These are phyloP conservation scores for Caenorhabditis zanzibari DNA, from an alignment of 2,888 invertebrate genomes.

Conservation along the genomic window DNA sequence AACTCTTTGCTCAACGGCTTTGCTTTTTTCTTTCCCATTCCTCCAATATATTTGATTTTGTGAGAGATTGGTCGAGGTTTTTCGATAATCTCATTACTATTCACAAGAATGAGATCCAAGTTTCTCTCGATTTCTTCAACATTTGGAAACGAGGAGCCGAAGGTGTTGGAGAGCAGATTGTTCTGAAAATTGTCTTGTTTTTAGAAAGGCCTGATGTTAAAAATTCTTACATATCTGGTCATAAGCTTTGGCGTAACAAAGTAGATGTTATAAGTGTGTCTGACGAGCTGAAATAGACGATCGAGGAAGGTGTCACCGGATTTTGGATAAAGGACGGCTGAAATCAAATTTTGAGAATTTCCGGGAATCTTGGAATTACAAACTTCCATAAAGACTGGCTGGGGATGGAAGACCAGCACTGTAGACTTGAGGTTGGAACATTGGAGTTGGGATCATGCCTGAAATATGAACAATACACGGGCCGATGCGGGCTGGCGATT, in stretches of 20 bases:
- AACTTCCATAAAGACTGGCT: slow-evolving; percentile 59
- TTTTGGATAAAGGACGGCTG: slow-evolving; percentile 46
- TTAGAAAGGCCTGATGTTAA: neutral
- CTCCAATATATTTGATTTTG: slow-evolving; percentile 78
- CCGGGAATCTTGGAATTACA: neutral
- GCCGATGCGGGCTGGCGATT: too few relatives aligned
- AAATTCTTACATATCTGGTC: slow-evolving; percentile 34
- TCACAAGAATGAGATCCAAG: slow-evolving; percentile 68
- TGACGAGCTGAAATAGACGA: slow-evolving; percentile 45
- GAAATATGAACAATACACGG: neutral
- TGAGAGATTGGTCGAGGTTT: slow-evolving; percentile 71
- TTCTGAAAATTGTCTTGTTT: slow-evolving; percentile 33
- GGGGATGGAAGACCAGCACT: slow-evolving; percentile 59
- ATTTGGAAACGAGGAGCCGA: slow-evolving; percentile 48
- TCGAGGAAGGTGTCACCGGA: slow-evolving; percentile 28
- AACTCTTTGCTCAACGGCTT: slow-evolving; percentile 55
- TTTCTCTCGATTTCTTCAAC: slow-evolving; percentile 50
- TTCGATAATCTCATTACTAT: slow-evolving; percentile 77
- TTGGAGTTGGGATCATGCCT: slow-evolving; percentile 61
- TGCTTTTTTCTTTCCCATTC: slow-evolving; percentile 63
- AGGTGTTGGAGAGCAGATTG: slow-evolving; percentile 10
- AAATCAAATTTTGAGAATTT: neutral
- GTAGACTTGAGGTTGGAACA: slow-evolving; percentile 56
- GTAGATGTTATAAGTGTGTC: slow-evolving; percentile 51
- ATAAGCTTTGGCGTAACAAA: slow-evolving; percentile 25